Evolutionary conservation across 2,113 vertebrate species (phyloP), one percentile per base, ranked within the genome.

Genomic region (Pandion haliaetus): DNA sequence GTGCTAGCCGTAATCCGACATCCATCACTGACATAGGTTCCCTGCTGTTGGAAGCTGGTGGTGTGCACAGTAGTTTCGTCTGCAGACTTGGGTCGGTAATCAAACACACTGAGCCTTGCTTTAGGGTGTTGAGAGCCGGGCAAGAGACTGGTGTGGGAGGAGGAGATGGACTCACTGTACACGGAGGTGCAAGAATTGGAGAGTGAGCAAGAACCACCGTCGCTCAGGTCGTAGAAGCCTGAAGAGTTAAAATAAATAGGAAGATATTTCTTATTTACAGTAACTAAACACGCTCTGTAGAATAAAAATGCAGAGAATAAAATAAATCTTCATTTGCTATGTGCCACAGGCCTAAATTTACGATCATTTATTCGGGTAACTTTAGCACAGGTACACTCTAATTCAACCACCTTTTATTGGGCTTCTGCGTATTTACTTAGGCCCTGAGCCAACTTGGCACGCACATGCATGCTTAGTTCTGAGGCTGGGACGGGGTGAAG

Each of bases 181-280:
- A 99, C 99, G 1, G 99, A 99, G 2, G 99, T 99, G 95, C 99
- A 99, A 34, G 99, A 99, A 88, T 99, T 99, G 69, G 99, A 99
- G 66, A 99, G 97, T 4, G 99, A 99, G 82, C 99, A 99, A 62
- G 99, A 99, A 18, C 99, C 99, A 0, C 98, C 99, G 0, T 99
- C 99, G 1, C 99, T 99, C 79, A 99, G 98, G 93, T 99, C 99
- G 17, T 99, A 99, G 97, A 99, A 99, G 36, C 99, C 99, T 99
- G 95, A 14, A 38, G 5, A 32, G 32, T 82, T 71, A 84, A 96
- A 95, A 96, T 29, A 96, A 91, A 94, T 2, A 79, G 18, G 34
- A 26, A 81, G 25, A 26, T 47, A 70, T 45, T 86, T 82, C 29
- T 62, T 29, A 88, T 55, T 96, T 87, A 86, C 15, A 85, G 55